phyloP scores from a whole-genome alignment of 2,888 invertebrate species.

The Troides aeacus region DNA sequence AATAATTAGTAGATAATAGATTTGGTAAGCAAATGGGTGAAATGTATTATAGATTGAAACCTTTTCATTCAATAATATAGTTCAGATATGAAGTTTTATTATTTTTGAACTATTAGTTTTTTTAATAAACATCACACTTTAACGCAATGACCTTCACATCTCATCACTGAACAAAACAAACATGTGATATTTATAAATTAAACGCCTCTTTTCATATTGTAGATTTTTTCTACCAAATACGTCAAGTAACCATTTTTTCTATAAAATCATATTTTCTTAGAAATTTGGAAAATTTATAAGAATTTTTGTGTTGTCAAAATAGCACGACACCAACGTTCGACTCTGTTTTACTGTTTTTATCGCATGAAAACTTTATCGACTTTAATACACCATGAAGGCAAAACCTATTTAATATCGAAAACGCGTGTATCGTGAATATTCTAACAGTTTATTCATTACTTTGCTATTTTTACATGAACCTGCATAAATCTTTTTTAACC shows the following conservation, averaged over 20 bases:
- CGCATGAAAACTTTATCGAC: conserved; percentile 11
- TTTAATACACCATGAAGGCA: conserved; percentile 26
- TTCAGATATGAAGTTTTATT: conserved; percentile 11
- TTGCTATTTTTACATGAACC: not conserved
- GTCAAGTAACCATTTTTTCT: not conserved
- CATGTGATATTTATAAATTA: conserved; percentile 11
- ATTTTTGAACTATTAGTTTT: conserved; percentile 10
- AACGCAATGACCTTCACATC: conserved; percentile 21
- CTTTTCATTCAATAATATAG: not conserved
- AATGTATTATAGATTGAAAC: not conserved
- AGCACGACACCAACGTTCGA: conserved; percentile 12
- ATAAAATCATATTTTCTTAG: not conserved
- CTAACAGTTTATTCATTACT: not conserved
- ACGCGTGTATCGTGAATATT: not conserved
- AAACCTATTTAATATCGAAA: conserved; percentile 17
- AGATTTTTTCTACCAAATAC: not conserved
- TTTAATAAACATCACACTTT: conserved; percentile 16
- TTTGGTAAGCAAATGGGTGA: not conserved
- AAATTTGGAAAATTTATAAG: too few species aligned
- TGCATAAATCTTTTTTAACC: not conserved
- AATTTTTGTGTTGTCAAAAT: too few species aligned
- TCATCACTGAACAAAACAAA: conserved; percentile 13
- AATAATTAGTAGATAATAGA: not conserved
- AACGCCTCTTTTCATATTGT: not conserved
- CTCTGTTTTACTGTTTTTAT: conserved; percentile 16